A percentile compares a stretch with the other conserved stretches of the same genome.
These are phyloP conservation scores for Cichladusa arquata DNA, from an alignment of 2,113 vertebrate genomes.

Conservation along the genomic window DNA sequence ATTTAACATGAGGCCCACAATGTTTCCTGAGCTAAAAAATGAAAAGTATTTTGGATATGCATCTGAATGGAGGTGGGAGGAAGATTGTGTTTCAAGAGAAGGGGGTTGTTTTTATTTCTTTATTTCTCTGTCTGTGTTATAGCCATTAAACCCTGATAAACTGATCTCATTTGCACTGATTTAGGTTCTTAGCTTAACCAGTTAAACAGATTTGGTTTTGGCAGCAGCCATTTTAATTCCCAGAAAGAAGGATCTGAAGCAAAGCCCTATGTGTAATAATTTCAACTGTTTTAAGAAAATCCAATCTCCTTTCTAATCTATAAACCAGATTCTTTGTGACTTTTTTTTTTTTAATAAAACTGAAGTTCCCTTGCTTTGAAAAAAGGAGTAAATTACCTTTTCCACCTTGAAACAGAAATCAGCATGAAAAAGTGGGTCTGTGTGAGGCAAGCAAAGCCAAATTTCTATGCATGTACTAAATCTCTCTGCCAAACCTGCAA, in stretches of 20 bases:
- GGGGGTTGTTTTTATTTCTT: background rate
- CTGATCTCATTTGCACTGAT: conserved; percentile 41
- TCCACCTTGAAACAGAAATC: background rate
- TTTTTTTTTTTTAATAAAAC: background rate
- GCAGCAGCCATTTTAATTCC: background rate
- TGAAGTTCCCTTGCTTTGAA: background rate
- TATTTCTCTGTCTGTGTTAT: background rate
- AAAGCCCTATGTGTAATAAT: conserved; percentile 8
- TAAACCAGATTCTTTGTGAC: conserved; percentile 22
- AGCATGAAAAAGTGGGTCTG: background rate
- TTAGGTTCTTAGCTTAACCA: conserved; percentile 2
- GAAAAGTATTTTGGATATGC: conserved; percentile 40
- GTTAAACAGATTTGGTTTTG: conserved; percentile 50
- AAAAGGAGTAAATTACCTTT: background rate
- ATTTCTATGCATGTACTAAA: background rate
- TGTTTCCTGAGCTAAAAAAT: conserved; percentile 51
- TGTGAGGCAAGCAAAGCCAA: background rate
- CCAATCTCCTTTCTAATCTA: conserved; percentile 19
- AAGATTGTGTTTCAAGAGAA: background rate
- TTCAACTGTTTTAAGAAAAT: conserved; percentile 24
- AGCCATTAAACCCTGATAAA: conserved; percentile 40
- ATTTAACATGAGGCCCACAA: conserved; percentile 4
- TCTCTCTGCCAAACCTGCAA: background rate
- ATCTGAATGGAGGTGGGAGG: background rate
- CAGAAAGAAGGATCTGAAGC: conserved; percentile 43